Conservation (phyloP, 2,113 vertebrate species). For the Myiozetetes cayanensis region DNA sequence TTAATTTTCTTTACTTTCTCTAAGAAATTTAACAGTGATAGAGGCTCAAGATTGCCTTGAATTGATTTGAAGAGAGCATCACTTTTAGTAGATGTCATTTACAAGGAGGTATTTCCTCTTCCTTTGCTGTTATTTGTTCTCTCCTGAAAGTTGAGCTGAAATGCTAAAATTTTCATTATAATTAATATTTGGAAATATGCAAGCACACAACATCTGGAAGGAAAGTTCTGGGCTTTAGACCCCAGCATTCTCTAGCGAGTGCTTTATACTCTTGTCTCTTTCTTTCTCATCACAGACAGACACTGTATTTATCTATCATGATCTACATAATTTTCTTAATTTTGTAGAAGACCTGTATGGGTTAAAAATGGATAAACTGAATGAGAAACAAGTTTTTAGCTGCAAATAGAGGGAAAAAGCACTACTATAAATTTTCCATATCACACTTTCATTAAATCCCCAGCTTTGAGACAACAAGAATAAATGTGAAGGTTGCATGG, state of each 20-base stretch:
- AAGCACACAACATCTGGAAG: not conserved
- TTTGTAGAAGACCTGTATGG: not conserved
- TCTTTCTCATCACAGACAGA: not conserved
- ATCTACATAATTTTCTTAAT: not conserved
- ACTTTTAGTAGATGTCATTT: not conserved
- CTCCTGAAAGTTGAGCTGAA: not conserved
- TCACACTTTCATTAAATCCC: not conserved
- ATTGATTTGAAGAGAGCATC: rapidly evolving
- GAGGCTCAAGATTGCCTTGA: not conserved
- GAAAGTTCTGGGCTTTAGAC: not conserved
- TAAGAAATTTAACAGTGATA: not conserved
- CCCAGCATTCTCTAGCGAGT: not conserved
- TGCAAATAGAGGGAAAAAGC: not conserved
- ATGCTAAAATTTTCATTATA: not conserved
- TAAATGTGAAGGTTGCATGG: not conserved
- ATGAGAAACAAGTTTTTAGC: not conserved
- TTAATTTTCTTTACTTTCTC: not conserved
- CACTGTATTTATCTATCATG: not conserved
- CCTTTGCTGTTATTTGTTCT: not conserved
- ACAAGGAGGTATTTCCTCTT: not conserved
- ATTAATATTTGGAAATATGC: not conserved
- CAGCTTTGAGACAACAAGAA: not conserved
- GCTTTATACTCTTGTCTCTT: not conserved
- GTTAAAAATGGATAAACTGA: not conserved
- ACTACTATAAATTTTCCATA: not conserved